phyloP scores from a whole-genome alignment of 1,140 invertebrate species.

The Neodiprion fabricii region DNA sequence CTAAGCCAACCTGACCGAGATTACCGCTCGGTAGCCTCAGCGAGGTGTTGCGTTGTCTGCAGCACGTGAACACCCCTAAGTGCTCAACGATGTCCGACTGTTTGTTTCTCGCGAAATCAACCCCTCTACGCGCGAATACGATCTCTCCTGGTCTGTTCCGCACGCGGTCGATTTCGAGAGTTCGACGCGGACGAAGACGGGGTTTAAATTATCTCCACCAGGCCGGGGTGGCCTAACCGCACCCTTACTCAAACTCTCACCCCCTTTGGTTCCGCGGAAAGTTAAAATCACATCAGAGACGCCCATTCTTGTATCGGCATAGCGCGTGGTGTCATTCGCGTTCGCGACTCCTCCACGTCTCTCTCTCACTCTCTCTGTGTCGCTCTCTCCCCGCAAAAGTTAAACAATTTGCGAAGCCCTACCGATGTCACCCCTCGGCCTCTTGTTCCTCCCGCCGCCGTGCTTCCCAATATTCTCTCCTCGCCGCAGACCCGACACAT shows the following conservation, averaged over 20 bases:
- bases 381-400: slow-evolving; percentile 39
- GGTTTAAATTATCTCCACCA: too few species aligned
- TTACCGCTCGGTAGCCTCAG: neutral
- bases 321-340: neutral
- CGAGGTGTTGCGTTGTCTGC: too few species aligned
- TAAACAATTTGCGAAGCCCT: slow-evolving; percentile 47
- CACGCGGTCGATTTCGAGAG: too few species aligned
- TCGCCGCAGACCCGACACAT: neutral
- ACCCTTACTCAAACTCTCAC: neutral
- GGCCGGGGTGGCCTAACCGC: neutral
- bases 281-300: slow-evolving; percentile 46
- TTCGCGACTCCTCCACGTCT: too few species aligned
- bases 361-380: slow-evolving; percentile 19
- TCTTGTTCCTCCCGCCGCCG: neutral
- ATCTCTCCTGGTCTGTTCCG: too few species aligned
- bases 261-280: slow-evolving; percentile 33
- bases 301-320: slow-evolving; percentile 46
- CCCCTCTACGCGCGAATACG: too few species aligned
- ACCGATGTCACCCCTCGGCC: slow-evolving; percentile 25
- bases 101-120: too few species aligned
- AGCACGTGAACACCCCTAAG: neutral
- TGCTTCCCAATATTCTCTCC: neutral
- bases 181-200: too few species aligned
- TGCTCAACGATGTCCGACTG: neutral
- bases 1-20: neutral